Evolutionary conservation across 2,888 invertebrate genomes (phyloP), one percentile per base, ranked within the genome.

Genomic region (Molanna angustata): DNA sequence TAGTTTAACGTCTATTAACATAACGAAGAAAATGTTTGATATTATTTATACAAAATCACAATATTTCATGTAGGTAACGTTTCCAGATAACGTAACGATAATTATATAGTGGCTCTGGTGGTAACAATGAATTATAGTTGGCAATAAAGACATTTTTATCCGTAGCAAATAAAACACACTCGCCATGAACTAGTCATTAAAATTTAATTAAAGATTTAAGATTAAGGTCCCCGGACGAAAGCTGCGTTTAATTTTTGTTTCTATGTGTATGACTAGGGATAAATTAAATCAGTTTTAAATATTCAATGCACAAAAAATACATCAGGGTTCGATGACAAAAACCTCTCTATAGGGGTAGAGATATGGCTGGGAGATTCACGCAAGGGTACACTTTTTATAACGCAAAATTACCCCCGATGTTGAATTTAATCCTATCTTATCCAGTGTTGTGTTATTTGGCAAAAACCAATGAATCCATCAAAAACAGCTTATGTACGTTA

Each of bases 391-490:
- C 42, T 53, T 55, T 58, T 58, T 55, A 52, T 45, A 47, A 39
- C 43, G 43, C 52, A 27, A 55, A 58, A 58, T 54, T 55, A 55
- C 58, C 58, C 58, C 50, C 52, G 41, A 52, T 58, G 55, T 53
- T 55, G 49, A 53, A 58, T 58, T 58, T 55, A 58, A 58, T 58
- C 58, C 58, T 58, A 58, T 58, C 58, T 55, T 55, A 58, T 52
- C 54, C 57, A 47, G 50, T 58, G 52, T 53, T 55, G 52, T 55
- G 52, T 50, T 55, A 55, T 58, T 58, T 55, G 52, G 48, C 52
- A 58, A 58, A 58, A 58, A 58, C 52, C 54, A 57, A 57, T 54
- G 57, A 57, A 52, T 57, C 49, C 54, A 57, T 57, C 57, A 57
- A 57, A 56, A 54, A 48, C 53, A 48, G 42, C 14, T 39, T 37